Evolutionary conservation across 2,797 vertebrate species (phyloP), one percentile per base, ranked within the genome.

Genomic region (Clarias platycephalus): DNA sequence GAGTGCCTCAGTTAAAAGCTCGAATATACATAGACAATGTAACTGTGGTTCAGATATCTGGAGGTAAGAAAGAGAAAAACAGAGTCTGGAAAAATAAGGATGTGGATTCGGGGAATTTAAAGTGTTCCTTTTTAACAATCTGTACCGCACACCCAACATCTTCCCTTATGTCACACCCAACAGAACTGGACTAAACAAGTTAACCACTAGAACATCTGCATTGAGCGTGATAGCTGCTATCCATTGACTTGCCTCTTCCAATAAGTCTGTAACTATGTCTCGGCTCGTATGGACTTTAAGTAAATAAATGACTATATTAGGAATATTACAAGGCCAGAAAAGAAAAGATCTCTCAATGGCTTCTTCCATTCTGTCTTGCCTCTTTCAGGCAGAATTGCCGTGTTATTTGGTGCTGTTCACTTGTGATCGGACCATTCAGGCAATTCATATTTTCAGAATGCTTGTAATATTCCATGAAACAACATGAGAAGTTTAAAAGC

Each of bases 1-100:
- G 94, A 94, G 94, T 88, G 93, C 94, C 93, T 90, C 89, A 93
- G 89, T 94, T 94, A 93, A 94, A 94, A 87, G 91, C 91, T 93
- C 92, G 93, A 92, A 94, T 92, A 93, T 91, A 90, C 90, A 91
- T 86, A 84, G 85, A 93, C 92, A 92, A 90, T 91, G 87, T 89
- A 91, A 89, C 88, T 88, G 85, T 49, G 86, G 87, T 84, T 85
- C 74, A 88, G 85, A 88, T 84, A 84, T 84, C 70, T 82, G 78
- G 85, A 88, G 82, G 84, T 86, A 89, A 71, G 62, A 70, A 91
- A 91, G 89, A 86, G 58, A 55, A 85, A 64, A 66, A 86, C 63
- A 76, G 60, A 83, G 77, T 84, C 84, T 85, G 86, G 67, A 89
- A 91, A 89, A 91, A 91, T 87, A 88, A 90, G 77, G 34, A 31